Evolutionary conservation across 2,888 invertebrate genomes (phyloP).

Genomic region (Cactoblastis cactorum): DNA sequence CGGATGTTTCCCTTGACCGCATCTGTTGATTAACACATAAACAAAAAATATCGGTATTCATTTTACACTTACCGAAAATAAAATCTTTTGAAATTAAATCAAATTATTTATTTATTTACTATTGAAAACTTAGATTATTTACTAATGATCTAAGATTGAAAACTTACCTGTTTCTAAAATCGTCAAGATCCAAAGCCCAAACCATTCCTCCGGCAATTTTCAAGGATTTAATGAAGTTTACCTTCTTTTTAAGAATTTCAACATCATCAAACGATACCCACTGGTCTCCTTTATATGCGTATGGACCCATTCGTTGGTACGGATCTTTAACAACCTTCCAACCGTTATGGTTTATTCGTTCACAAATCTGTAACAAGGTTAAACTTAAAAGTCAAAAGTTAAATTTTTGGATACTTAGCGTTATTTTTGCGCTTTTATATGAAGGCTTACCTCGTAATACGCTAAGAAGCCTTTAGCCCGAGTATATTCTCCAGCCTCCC

Average conservation of each 20-base stretch:
- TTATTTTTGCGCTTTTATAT: conserved; percentile 5
- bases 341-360: conserved; percentile 85
- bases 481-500: conserved; percentile 91
- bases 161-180: conserved; percentile 83
- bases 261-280: conserved; percentile 95
- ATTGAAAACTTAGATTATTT: too few relatives aligned
- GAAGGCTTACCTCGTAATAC: conserved; percentile 86
- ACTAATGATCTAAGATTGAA: too few relatives aligned
- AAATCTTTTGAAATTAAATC: too few relatives aligned
- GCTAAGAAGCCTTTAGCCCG: conserved; percentile 91
- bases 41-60: too few relatives aligned
- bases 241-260: conserved; percentile 88
- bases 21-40: too few relatives aligned
- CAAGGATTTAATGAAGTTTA: conserved; percentile 86
- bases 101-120: not conserved
- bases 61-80: too few relatives aligned
- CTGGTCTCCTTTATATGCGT: conserved; percentile 91
- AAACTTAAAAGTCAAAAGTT: not conserved
- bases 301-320: conserved; percentile 90
- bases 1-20: conserved; percentile 90
- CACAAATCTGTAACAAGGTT: conserved; percentile 82
- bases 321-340: conserved; percentile 91
- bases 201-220: conserved; percentile 93
- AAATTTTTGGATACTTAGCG: not conserved
- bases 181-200: conserved; percentile 94